Conservation (phyloP, 2,113 vertebrate species). For the Vombatus ursinus region DNA sequence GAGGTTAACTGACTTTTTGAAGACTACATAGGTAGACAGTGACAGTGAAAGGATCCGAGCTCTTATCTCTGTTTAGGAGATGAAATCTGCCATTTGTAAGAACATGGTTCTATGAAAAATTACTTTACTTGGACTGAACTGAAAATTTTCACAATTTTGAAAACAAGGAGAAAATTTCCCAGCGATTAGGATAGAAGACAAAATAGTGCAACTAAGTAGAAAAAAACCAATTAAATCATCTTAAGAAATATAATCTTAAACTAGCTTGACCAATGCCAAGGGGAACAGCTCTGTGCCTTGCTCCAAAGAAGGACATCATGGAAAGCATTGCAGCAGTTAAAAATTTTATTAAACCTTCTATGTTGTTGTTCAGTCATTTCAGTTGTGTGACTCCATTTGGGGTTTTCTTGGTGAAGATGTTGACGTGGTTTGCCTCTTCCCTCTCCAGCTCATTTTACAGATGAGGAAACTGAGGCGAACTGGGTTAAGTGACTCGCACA, state of each 20-base stretch:
- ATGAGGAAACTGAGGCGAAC: too few relatives aligned
- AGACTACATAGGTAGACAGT: neutral
- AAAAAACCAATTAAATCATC: neutral
- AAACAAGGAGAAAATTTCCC: neutral
- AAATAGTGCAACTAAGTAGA: neutral
- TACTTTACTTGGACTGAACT: neutral
- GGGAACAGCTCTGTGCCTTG: neutral
- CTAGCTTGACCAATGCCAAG: neutral
- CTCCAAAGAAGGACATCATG: neutral
- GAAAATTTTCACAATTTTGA: neutral
- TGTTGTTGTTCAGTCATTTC: too few relatives aligned
- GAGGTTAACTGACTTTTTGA: neutral
- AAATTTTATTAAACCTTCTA: neutral
- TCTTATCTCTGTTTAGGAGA: neutral
- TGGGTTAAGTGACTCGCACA: too few relatives aligned
- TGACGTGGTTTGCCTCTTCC: too few relatives aligned
- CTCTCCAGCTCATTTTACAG: too few relatives aligned
- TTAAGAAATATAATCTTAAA: neutral
- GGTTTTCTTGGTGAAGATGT: too few relatives aligned
- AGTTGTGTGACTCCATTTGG: too few relatives aligned
- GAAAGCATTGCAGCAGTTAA: neutral
- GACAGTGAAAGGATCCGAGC: neutral
- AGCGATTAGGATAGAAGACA: neutral
- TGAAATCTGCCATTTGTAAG: neutral
- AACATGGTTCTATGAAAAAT: neutral